A percentile compares a stretch with the other conserved stretches of the same genome.
These are phyloP conservation scores for Melanotaenia boesemani DNA, from an alignment of 2,797 vertebrate genomes.

Conservation along the genomic window DNA sequence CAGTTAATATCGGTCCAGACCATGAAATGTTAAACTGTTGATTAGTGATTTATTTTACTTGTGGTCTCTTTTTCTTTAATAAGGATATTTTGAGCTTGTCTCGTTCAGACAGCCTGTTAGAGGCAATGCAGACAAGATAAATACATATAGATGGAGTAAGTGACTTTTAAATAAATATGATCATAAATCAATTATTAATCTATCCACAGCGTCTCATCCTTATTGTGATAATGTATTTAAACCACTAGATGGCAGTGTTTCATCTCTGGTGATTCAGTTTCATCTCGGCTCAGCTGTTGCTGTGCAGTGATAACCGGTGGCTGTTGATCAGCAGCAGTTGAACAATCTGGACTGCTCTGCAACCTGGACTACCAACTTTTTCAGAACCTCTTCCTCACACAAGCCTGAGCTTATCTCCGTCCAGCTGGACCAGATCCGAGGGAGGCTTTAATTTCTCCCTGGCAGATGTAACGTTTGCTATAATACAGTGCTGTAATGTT, in stretches of 20 bases:
- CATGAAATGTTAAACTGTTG: background rate
- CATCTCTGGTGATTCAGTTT: constrained; percentile 26
- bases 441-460: constrained; percentile 74
- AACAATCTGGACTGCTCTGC: constrained; percentile 66
- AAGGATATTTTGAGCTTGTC: background rate
- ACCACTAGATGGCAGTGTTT: constrained; percentile 81
- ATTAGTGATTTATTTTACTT: background rate
- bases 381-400: constrained; percentile 28
- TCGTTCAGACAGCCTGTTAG: background rate
- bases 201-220: background rate
- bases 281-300: constrained; percentile 61
- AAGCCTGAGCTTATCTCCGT: constrained; percentile 58
- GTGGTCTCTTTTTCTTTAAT: background rate
- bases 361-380: constrained; percentile 66
- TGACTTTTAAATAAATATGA: background rate
- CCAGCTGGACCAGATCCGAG: constrained; percentile 69
- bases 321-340: constrained; percentile 71
- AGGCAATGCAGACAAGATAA: background rate
- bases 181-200: background rate
- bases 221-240: constrained; percentile 42
- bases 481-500: constrained; percentile 60
- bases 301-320: constrained; percentile 54
- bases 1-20: background rate
- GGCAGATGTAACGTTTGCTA: constrained; percentile 73
- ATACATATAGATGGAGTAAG: background rate